Percentiles rank a stretch among this genome's conserved stretches.
Evolutionary conservation across 2,113 vertebrate genomes (phyloP).

Genomic region (Otocyon megalotis): DNA sequence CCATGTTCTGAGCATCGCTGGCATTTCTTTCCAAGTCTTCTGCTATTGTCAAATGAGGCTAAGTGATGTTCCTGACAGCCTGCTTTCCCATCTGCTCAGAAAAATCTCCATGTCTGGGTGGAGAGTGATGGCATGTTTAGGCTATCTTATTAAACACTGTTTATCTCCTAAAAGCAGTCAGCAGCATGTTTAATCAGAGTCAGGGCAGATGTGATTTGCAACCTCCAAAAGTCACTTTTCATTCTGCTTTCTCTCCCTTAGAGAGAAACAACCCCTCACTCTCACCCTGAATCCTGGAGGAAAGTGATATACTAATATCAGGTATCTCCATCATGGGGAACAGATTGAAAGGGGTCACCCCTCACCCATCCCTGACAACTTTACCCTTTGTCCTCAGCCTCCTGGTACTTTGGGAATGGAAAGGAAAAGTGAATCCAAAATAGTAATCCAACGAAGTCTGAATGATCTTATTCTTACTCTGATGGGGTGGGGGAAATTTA

Average conservation of each 20-base stretch:
- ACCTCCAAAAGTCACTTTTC: constrained; percentile 40
- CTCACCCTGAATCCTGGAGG: neutral
- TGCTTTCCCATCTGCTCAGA: constrained; percentile 3
- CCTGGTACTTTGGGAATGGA: neutral
- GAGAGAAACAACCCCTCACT: neutral
- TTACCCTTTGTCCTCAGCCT: neutral
- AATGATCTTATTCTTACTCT: neutral
- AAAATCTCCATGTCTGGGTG: neutral
- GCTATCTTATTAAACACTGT: constrained; percentile 45
- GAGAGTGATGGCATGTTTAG: constrained; percentile 22
- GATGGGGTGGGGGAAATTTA: neutral
- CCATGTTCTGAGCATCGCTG: accelerated
- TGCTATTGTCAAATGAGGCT: neutral
- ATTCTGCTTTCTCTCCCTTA: neutral
- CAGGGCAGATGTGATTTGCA: constrained; percentile 46
- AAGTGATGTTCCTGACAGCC: neutral
- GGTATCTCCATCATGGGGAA: accelerated
- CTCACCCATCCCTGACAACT: neutral
- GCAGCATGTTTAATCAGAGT: constrained; percentile 57
- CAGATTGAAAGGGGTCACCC: neutral
- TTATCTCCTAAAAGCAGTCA: constrained; percentile 61
- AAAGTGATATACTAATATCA: neutral
- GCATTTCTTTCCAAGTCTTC: neutral
- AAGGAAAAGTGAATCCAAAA: neutral
- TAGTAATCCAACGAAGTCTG: neutral